Evolutionary conservation across 2,888 invertebrate species (phyloP).

Genomic region (Oasisia sp.): DNA sequence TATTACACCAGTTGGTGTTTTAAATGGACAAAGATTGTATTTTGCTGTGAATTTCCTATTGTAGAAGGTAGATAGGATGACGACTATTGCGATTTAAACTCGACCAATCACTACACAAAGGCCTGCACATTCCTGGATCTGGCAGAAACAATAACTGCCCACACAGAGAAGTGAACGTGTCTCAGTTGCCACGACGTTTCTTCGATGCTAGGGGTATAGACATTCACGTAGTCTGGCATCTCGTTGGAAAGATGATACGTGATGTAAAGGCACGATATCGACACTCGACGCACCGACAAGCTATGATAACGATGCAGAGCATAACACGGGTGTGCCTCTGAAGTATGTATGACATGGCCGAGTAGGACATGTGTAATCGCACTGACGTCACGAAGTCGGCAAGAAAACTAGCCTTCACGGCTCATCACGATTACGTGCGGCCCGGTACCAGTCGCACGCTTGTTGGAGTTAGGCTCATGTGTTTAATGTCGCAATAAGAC

Average conservation of each 20-base stretch:
- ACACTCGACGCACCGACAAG: neutral
- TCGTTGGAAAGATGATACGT: conserved; percentile 20
- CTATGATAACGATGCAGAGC: neutral
- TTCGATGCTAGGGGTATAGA: neutral
- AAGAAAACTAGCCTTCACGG: neutral
- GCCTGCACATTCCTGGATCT: neutral
- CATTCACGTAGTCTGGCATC: neutral
- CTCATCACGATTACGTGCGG: neutral
- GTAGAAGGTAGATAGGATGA: no score
- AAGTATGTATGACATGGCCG: neutral
- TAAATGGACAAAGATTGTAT: no score
- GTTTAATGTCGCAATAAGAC: no score
- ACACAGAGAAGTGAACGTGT: neutral
- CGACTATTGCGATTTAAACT: no score
- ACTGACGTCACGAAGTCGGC: neutral
- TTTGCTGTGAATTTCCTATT: no score
- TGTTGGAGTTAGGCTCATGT: neutral
- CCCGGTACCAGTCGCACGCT: neutral
- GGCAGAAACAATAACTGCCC: neutral
- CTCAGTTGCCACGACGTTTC: neutral
- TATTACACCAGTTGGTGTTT: no score
- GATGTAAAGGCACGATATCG: neutral
- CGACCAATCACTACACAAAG: no score
- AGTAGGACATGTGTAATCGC: neutral
- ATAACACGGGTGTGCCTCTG: neutral